Conservation (phyloP, 2,797 vertebrate species). For the Eulemur albifrons region DNA sequence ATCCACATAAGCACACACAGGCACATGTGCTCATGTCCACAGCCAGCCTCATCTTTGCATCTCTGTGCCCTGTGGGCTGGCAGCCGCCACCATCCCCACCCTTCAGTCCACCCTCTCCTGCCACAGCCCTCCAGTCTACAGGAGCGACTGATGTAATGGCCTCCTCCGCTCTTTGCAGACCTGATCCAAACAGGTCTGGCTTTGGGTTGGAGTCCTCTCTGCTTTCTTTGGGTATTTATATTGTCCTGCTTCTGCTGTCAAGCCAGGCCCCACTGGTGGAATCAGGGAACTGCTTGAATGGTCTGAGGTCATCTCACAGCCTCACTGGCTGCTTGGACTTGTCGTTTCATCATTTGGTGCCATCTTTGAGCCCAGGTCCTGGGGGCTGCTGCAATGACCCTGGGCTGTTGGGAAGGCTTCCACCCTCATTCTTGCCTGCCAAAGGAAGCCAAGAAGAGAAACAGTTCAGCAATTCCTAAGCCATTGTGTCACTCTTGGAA, state of each 20-base stretch:
- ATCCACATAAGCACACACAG: not conserved
- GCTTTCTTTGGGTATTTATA: not conserved
- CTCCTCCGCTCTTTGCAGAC: not conserved
- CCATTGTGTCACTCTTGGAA: slow-evolving; percentile 5
- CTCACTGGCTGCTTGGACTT: not conserved
- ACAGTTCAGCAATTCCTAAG: slow-evolving; percentile 15
- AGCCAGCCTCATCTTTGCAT: not conserved
- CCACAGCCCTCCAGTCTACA: not conserved
- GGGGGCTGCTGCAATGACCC: not conserved
- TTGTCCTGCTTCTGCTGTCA: not conserved
- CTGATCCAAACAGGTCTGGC: not conserved
- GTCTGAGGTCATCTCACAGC: not conserved
- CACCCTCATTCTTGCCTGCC: not conserved
- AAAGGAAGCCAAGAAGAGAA: slow-evolving; percentile 9
- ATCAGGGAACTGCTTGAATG: not conserved
- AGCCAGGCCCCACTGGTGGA: not conserved
- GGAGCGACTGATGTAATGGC: not conserved
- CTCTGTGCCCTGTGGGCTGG: not conserved
- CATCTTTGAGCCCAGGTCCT: not conserved
- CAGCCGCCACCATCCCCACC: not conserved
- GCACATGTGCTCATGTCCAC: not conserved
- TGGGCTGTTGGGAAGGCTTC: not conserved
- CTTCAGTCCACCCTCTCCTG: not conserved
- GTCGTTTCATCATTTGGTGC: not conserved
- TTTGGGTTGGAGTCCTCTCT: not conserved